A percentile compares a stretch with the other conserved stretches of the same genome.
These are phyloP conservation scores for Pachyuromys duprasi DNA, from an alignment of 2,797 vertebrate genomes.

Conservation along the genomic window DNA sequence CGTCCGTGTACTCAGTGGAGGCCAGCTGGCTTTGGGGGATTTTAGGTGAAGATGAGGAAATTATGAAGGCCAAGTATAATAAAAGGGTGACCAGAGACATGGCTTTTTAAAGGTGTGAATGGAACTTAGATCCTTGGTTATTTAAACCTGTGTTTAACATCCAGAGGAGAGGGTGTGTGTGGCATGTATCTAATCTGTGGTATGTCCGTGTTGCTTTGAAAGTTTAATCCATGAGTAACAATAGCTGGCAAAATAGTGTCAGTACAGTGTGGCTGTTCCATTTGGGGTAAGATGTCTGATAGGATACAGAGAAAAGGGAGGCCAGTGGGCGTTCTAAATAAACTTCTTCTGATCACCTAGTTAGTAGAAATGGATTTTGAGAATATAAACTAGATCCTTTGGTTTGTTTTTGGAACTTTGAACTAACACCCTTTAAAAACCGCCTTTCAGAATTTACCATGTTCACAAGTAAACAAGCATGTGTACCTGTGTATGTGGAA, in stretches of 20 bases:
- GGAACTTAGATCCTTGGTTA: not conserved
- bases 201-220: not conserved
- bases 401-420: not conserved
- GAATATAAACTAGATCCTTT: not conserved
- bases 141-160: accelerated
- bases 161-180: accelerated
- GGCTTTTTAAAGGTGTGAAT: not conserved
- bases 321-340: not conserved
- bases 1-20: accelerated
- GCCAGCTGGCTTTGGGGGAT: not conserved
- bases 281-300: not conserved
- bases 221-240: not conserved
- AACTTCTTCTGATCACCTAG: accelerated
- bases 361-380: not conserved
- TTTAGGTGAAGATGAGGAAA: not conserved
- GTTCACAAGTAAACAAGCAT: not conserved
- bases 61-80: not conserved
- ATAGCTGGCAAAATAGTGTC: not conserved
- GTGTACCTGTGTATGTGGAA: accelerated
- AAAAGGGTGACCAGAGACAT: not conserved
- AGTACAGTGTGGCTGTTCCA: not conserved
- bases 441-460: not conserved
- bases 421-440: not conserved
- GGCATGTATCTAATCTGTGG: accelerated
- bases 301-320: not conserved